Evolutionary conservation across 1,140 invertebrate species (phyloP).

Genomic region (Tribolium madens): DNA sequence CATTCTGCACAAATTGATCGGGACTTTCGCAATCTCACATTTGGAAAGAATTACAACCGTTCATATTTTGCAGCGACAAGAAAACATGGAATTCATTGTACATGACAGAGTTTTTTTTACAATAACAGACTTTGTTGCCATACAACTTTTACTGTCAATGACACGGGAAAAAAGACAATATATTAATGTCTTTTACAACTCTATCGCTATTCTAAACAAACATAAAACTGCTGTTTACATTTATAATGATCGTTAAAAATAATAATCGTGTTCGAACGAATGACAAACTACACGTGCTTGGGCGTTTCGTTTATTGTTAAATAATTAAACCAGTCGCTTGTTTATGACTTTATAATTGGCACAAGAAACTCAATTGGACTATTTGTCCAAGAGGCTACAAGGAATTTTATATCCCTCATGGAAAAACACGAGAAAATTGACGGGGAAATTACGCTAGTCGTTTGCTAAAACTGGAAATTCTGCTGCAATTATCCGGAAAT

Average conservation of each 20-base stretch:
- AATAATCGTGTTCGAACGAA: constrained; percentile 19
- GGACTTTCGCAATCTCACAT: constrained; percentile 3
- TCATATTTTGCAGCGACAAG: not conserved
- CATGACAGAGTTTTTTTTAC: not conserved
- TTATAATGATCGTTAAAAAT: constrained; percentile 39
- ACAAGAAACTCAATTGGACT: not conserved
- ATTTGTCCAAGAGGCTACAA: not conserved
- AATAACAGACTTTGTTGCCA: constrained; percentile 5
- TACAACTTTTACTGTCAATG: constrained; percentile 36
- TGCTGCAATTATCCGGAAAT: not conserved
- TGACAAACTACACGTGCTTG: constrained; percentile 24
- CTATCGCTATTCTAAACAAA: constrained; percentile 31
- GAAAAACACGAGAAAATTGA: not conserved
- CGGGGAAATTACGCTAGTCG: too few species aligned
- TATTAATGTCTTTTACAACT: constrained; percentile 30
- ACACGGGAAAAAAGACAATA: constrained; percentile 13
- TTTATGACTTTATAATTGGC: not conserved
- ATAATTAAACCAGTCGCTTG: constrained; percentile 1
- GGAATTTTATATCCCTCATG: not conserved
- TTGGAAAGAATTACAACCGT: constrained; percentile 1
- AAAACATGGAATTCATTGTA: constrained; percentile 20
- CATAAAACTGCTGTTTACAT: constrained; percentile 37
- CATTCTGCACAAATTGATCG: constrained; percentile 27
- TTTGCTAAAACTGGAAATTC: not conserved
- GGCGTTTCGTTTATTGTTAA: not conserved